A percentile compares a stretch with the other conserved stretches of the same genome.
These are phyloP conservation scores for Dissostichus mawsoni DNA, from an alignment of 2,113 vertebrate species.

Conservation along the genomic window DNA sequence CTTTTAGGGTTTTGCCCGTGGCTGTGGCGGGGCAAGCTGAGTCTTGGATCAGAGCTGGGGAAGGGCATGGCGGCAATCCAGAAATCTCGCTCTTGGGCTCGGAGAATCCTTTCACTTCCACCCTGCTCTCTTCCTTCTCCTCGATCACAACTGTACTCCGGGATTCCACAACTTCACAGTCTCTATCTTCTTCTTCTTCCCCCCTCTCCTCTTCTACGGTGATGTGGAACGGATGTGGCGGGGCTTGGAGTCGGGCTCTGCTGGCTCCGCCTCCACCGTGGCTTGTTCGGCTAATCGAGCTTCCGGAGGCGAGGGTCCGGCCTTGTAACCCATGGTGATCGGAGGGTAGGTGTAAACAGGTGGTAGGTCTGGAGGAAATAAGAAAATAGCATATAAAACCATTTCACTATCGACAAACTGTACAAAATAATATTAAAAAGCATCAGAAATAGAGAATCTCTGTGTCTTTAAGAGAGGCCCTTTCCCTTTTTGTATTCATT, in stretches of 20 bases:
- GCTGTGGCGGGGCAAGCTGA: constrained; percentile 48
- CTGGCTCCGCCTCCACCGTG: constrained; percentile 86
- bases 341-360: constrained; percentile 88
- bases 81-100: constrained; percentile 43
- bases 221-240: constrained; percentile 56
- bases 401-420: not conserved
- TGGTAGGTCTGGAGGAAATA: constrained; percentile 86
- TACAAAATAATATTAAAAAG: constrained; percentile 5
- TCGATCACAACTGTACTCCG: constrained; percentile 39
- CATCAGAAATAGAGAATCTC: constrained; percentile 18
- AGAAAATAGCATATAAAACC: constrained; percentile 18
- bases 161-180: constrained; percentile 63
- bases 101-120: constrained; percentile 49
- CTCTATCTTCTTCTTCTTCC: constrained; percentile 52
- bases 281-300: constrained; percentile 87
- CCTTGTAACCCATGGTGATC: constrained; percentile 85
- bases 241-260: constrained; percentile 58
- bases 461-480: not conserved
- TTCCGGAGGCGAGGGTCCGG: constrained; percentile 84
- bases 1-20: constrained; percentile 61
- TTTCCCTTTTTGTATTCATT: constrained; percentile 40
- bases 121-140: constrained; percentile 45
- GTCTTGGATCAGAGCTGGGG: constrained; percentile 47
- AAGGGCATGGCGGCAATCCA: constrained; percentile 62
- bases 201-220: constrained; percentile 48